Evolutionary conservation across 2,113 vertebrate genomes (phyloP).

Genomic region (Danionella cerebrum): DNA sequence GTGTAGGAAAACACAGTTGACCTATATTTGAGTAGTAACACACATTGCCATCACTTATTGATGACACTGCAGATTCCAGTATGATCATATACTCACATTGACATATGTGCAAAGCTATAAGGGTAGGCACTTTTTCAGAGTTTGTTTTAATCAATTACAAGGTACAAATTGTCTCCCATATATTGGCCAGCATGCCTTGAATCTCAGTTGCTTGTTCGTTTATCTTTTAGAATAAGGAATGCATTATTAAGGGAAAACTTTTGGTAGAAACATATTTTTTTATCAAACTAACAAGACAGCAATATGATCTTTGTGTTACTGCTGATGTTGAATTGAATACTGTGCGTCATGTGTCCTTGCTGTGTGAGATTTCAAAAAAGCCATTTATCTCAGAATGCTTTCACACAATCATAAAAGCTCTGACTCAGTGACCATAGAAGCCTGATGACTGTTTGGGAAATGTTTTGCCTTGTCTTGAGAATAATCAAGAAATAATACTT

Average conservation of each 20-base stretch:
- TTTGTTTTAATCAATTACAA: no score
- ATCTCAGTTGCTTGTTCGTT: no score
- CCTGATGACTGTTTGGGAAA: not conserved
- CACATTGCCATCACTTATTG: no score
- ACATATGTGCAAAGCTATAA: no score
- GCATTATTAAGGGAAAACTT: not conserved
- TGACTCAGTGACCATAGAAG: conserved; percentile 3
- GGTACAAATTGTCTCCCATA: no score
- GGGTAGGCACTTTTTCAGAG: no score
- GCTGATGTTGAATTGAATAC: not conserved
- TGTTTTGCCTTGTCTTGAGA: not conserved
- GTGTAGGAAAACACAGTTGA: no score
- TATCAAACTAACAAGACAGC: not conserved
- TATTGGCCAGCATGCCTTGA: no score
- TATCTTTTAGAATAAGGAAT: no score
- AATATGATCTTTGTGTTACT: not conserved
- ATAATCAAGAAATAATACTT: not conserved
- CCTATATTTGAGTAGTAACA: no score
- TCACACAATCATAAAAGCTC: not conserved
- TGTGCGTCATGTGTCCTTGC: not conserved
- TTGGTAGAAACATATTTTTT: not conserved
- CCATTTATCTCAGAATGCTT: not conserved
- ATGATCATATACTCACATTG: no score
- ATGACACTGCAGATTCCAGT: no score
- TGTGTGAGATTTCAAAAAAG: not conserved